These are phyloP conservation scores for Diorhabda elongata DNA, from an alignment of 1,140 invertebrate species.

Conservation along the genomic window DNA sequence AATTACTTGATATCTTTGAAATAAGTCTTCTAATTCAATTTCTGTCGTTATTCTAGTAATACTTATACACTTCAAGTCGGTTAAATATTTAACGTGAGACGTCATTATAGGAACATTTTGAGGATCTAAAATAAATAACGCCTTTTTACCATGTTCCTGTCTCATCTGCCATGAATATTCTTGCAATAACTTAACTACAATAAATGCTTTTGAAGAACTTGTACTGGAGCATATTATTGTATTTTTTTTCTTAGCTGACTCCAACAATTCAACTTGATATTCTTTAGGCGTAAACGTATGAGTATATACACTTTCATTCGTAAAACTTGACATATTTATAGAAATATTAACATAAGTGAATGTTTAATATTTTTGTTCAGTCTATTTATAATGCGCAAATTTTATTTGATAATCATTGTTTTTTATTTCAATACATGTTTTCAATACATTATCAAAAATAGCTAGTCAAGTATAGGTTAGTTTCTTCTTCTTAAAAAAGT, in stretches of 20 bases:
- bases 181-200: constrained; percentile 83
- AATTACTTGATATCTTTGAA: constrained; percentile 53
- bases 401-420: too few species aligned
- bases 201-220: constrained; percentile 79
- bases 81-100: constrained; percentile 47
- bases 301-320: constrained; percentile 62
- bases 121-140: constrained; percentile 41
- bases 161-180: constrained; percentile 59
- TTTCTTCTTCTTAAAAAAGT: too few species aligned
- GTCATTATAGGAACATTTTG: constrained; percentile 55
- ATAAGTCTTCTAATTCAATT: neutral
- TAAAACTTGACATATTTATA: constrained; percentile 54
- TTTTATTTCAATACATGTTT: too few species aligned
- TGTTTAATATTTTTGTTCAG: too few species aligned
- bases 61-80: constrained; percentile 43
- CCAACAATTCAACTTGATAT: constrained; percentile 78
- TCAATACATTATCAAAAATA: too few species aligned
- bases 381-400: too few species aligned
- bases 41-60: constrained; percentile 32
- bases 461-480: too few species aligned
- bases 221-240: constrained; percentile 82
- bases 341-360: neutral
- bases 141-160: constrained; percentile 42
- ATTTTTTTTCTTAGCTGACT: constrained; percentile 72
- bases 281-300: constrained; percentile 71